Base-by-base conservation (phyloP, 53 echinoderm and acorn worm genomes). In the Luidia sarsii region DNA sequence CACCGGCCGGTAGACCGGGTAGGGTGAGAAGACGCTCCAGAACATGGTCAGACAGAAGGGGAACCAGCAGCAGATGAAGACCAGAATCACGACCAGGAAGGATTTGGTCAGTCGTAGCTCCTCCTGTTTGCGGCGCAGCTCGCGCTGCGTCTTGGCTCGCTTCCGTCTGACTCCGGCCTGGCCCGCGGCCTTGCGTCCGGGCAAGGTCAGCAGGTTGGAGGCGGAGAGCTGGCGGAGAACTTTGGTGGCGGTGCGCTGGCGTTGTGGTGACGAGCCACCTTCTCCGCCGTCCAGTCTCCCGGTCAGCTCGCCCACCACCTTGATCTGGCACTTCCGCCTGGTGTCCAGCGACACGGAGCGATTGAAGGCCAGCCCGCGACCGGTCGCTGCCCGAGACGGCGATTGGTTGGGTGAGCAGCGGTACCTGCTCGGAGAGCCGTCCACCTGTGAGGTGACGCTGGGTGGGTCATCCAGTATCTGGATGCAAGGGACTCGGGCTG, bases 21-120 rank as follows among this genome's bases (percentile, higher is more conserved):
- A 57, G 11, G 67, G 64, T 20, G 83, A 80, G 50, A 89, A 91
- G 19, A 94, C 99, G 35, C 86, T 90, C 99, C 99, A 97, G 67
- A 97, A 91, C 99, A 97, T 97, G 1, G 99, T 94, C 10, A 97
- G 72, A 41, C 99, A 97, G 70, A 94, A 97, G 3, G 99, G 99
- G 46, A 97, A 79, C 99, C 99, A 97, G 45, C 93, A 97, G 21
- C 87, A 43, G 16, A 97, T 81, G 73, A 97, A 97, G 57, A 84
- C 84, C 34, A 90, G 86, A 39, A 97, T 94, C 33, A 97, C 99
- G 10, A 97, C 94, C 5, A 97, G 20, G 69, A 97, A 97, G 9
- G 99, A 94, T 33, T 94, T 94, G 45, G 99, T 94, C 18, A 97
- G 80, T 81, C 88, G 86, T 22, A 94, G 83, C 33, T 97, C 99